Conservation (phyloP, 2,888 invertebrate species). For the Troides aeacus region DNA sequence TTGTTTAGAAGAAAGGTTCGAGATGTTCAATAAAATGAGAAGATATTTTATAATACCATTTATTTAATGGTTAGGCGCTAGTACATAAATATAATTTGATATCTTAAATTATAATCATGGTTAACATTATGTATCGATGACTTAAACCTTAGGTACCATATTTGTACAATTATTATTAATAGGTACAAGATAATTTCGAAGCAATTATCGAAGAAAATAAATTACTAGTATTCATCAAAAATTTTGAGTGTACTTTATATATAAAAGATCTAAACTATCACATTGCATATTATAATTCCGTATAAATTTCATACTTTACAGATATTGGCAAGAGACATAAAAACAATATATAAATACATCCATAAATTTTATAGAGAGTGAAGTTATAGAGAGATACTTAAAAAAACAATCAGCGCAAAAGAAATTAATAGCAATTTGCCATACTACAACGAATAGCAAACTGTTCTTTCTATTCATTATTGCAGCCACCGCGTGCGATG, state of each 20-base stretch:
- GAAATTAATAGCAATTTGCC: constrained; percentile 66
- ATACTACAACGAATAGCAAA: constrained; percentile 74
- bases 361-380: constrained; percentile 73
- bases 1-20: no score
- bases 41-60: constrained; percentile 60
- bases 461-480: constrained; percentile 46
- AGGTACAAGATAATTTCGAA: constrained; percentile 42
- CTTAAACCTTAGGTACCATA: constrained; percentile 62
- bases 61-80: constrained; percentile 70
- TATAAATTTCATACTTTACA: constrained; percentile 58
- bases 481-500: constrained; percentile 64
- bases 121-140: constrained; percentile 62
- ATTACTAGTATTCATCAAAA: constrained; percentile 53
- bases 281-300: constrained; percentile 65
- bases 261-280: constrained; percentile 76
- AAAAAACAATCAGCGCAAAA: constrained; percentile 49
- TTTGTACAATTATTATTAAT: constrained; percentile 68
- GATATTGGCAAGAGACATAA: constrained; percentile 78
- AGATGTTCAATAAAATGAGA: background rate
- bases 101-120: constrained; percentile 63
- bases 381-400: constrained; percentile 66
- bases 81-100: constrained; percentile 68
- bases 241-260: constrained; percentile 55
- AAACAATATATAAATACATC: constrained; percentile 55
- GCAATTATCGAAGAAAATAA: constrained; percentile 50